Percentiles rank a stretch among this genome's conserved stretches.
Conservation (phyloP, 2,888 invertebrate genomes). For the Celastrina argiolus region DNA sequence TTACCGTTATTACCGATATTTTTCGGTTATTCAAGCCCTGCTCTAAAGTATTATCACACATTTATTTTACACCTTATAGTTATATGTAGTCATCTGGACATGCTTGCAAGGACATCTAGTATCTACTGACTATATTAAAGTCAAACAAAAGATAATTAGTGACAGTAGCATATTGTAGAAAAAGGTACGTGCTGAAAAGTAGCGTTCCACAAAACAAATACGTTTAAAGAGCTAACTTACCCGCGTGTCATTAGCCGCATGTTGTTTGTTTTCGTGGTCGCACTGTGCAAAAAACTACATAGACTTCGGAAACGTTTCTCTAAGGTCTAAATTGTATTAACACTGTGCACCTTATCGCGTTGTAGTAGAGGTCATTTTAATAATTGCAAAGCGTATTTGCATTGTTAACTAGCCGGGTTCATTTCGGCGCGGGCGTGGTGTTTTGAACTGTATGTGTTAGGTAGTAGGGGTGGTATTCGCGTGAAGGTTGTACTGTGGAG, state of each 20-base stretch:
- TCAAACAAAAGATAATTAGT: neutral
- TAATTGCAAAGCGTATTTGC: slow-evolving; percentile 43
- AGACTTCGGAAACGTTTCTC: slow-evolving; percentile 30
- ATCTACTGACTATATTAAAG: neutral
- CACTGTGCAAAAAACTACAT: neutral
- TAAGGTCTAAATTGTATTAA: slow-evolving; percentile 19
- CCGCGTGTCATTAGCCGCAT: neutral
- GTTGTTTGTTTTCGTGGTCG: neutral
- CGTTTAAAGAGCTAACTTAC: neutral
- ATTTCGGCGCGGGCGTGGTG: slow-evolving; percentile 47
- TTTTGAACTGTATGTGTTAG: slow-evolving; percentile 28
- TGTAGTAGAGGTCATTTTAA: slow-evolving; percentile 43
- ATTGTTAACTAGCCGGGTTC: slow-evolving; percentile 62
- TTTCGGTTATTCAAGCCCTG: too few species aligned
- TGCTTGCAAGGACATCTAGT: too few species aligned
- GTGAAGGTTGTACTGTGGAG: slow-evolving; percentile 44
- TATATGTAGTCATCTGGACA: too few species aligned
- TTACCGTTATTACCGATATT: too few species aligned
- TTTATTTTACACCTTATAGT: too few species aligned
- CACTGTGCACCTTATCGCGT: slow-evolving; percentile 27
- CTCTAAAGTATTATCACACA: too few species aligned
- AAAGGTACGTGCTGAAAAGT: neutral
- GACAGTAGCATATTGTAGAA: neutral
- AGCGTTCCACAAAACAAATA: neutral
- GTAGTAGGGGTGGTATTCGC: slow-evolving; percentile 37